Evolutionary conservation across 2,888 invertebrate species (phyloP).

Genomic region (Alloplasta piceator): DNA sequence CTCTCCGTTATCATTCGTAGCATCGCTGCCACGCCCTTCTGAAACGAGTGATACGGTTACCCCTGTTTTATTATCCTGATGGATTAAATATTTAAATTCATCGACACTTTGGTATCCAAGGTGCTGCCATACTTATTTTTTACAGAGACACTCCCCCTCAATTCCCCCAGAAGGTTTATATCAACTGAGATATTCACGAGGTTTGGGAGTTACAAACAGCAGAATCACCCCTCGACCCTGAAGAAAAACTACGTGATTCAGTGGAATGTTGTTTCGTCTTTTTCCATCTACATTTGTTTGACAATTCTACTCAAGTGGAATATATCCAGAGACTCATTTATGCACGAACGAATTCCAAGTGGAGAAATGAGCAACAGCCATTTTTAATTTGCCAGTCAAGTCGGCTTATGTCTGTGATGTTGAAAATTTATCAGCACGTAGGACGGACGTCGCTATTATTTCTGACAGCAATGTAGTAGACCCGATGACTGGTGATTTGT

Average conservation of each 20-base stretch:
- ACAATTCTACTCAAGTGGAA: constrained; percentile 34
- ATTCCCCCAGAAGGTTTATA: constrained; percentile 38
- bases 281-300: constrained; percentile 24
- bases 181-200: constrained; percentile 58
- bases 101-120: constrained; percentile 32
- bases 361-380: constrained; percentile 22
- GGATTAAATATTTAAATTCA: constrained; percentile 58
- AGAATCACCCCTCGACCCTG: constrained; percentile 16
- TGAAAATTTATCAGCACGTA: constrained; percentile 17
- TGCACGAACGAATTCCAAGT: not conserved
- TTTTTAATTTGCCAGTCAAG: constrained; percentile 5
- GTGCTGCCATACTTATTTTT: constrained; percentile 48
- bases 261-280: constrained; percentile 21
- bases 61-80: constrained; percentile 37
- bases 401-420: not conserved
- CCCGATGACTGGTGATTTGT: not conserved
- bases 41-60: constrained; percentile 24
- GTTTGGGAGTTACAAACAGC: constrained; percentile 27
- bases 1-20: constrained; percentile 19
- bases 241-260: constrained; percentile 31
- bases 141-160: constrained; percentile 42
- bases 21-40: constrained; percentile 35
- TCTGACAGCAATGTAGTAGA: no score
- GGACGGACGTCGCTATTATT: not conserved
- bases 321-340: not conserved